Conservation (phyloP, 2,888 invertebrate genomes). For the Trichopoda pennipes region DNA sequence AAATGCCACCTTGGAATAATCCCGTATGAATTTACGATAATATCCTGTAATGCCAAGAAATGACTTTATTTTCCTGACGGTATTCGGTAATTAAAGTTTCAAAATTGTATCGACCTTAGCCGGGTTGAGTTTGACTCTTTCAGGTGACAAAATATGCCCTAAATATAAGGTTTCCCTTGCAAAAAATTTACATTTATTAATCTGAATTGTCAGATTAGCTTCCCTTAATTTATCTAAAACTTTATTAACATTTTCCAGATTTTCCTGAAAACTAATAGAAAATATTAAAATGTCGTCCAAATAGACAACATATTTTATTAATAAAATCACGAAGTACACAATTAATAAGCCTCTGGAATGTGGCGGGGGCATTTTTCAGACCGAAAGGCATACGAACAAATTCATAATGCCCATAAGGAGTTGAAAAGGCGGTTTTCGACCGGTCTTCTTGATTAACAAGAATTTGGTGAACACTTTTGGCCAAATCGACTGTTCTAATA, state of each 20-base stretch:
- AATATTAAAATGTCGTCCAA: conserved; percentile 29
- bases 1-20: too few species aligned
- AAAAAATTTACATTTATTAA: too few species aligned
- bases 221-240: conserved; percentile 21
- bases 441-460: too few species aligned
- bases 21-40: conserved; percentile 70
- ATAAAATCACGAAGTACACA: too few species aligned
- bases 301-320: conserved; percentile 26
- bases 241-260: background rate
- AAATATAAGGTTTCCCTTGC: too few species aligned
- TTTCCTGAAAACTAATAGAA: conserved; percentile 18
- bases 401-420: too few species aligned
- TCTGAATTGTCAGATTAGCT: conserved; percentile 45
- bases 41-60: conserved; percentile 69
- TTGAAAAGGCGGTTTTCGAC: too few species aligned
- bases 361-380: too few species aligned
- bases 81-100: conserved; percentile 68
- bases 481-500: background rate
- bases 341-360: too few species aligned
- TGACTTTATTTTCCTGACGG: conserved; percentile 64
- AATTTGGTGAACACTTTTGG: background rate
- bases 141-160: conserved; percentile 66
- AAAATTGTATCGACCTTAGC: conserved; percentile 68
- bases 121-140: conserved; percentile 72
- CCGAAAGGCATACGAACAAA: too few species aligned